These are phyloP conservation scores for Clitarchus hookeri DNA, from an alignment of 2,888 invertebrate species.

Conservation along the genomic window DNA sequence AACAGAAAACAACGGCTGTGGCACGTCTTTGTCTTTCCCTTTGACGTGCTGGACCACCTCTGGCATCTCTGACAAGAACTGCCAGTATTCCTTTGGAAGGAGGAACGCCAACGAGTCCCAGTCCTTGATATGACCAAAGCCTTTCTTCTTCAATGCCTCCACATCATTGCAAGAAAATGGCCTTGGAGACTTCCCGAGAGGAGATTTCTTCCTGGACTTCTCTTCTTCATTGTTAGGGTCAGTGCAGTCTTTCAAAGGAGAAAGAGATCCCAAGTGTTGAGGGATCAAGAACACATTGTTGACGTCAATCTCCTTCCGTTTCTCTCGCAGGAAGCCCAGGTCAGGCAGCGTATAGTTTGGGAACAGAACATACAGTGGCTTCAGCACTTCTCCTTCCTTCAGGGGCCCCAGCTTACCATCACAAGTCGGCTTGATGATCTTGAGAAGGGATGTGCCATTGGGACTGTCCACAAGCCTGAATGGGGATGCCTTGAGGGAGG, in stretches of 20 bases:
- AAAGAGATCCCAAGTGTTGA: constrained; percentile 27
- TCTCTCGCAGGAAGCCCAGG: constrained; percentile 72
- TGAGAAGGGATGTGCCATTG: constrained; percentile 38
- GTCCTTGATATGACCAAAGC: constrained; percentile 84
- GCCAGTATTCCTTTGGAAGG: constrained; percentile 81
- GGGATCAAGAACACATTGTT: constrained; percentile 66
- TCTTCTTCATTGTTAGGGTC: not conserved
- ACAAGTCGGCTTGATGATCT: constrained; percentile 33
- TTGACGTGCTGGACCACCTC: constrained; percentile 71
- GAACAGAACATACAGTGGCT: constrained; percentile 84
- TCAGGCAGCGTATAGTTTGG: constrained; percentile 90
- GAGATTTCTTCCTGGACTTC: not conserved
- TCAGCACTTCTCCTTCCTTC: constrained; percentile 24
- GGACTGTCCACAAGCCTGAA: constrained; percentile 39
- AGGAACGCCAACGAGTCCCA: constrained; percentile 92
- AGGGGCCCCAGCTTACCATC: constrained; percentile 23
- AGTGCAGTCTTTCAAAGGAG: constrained; percentile 5
- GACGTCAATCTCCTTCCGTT: constrained; percentile 57
- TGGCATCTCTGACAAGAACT: constrained; percentile 78
- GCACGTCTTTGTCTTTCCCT: constrained; percentile 60
- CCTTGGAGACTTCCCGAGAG: constrained; percentile 53
- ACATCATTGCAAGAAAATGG: constrained; percentile 83
- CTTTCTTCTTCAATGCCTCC: constrained; percentile 78
- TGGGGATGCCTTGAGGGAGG: constrained; percentile 30
- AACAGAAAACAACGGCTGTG: constrained; percentile 62